Base-by-base conservation (phyloP, 1,140 invertebrate species). In the Aphelinus atriplicis region DNA sequence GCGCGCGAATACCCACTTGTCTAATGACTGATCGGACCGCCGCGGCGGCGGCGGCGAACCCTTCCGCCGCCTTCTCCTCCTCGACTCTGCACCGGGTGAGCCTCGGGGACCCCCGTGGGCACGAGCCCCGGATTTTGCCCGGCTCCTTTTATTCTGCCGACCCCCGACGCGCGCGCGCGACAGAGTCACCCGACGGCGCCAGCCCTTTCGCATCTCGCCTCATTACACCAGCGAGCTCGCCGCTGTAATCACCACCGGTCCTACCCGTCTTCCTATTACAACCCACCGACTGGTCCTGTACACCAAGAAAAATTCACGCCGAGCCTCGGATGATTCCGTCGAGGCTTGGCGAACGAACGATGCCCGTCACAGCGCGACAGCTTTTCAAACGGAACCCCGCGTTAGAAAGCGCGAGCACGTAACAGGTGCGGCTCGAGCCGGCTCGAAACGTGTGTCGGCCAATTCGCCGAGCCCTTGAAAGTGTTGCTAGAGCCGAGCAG, bases 1-100 rank as follows among this genome's bases (percentile, higher is more conserved):
- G 51, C 9, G 51, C 51, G 63, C 56, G 74, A 87, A 87, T 88
- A 88, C 85, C 86, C 85, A 88, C 86, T 88, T 88, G 86, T 87
- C 86, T 88, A 88, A 87, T 88, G 86, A 87, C 85, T 87, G 86
- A 88, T 88, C 86, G 86, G 81, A 84, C 58, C 9, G 58, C n/a
- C 9, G 7, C 58, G 4, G 58, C 58, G 4, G 7, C 58, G 4
- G 58, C 58, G 4, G 5, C 58, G 10, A 4, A 53, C 42, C 4
- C 58, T 7, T 60, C 3, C 57, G 57, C 26, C 5, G 26, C 82
- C 58, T 60, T 26, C 58, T 84, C 82, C 79, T 78, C 80, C 78
- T 75, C 62, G 72, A 71, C 79, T 73, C 26, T 26, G 26, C 26
- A 26, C 26, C 26, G 26, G 26, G 26, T 26, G 26, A 26, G 26